phyloP scores from a whole-genome alignment of 2,797 vertebrate genomes.

The Chloroceryle inda region DNA sequence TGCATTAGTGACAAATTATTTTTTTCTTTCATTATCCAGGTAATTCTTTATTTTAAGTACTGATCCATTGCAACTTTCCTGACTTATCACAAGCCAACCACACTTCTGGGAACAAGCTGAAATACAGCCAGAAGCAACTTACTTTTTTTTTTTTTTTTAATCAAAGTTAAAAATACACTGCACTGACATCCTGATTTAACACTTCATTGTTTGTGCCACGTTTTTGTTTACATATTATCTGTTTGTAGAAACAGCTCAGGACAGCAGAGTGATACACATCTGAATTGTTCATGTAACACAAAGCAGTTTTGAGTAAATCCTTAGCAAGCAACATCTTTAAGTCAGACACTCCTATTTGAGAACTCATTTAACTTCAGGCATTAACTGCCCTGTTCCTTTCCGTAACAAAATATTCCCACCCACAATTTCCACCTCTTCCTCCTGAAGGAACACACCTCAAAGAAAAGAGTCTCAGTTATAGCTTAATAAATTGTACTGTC shows the following conservation, averaged over 20 bases:
- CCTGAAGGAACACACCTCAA: background rate
- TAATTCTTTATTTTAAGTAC: slow-evolving; percentile 46
- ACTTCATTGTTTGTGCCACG: background rate
- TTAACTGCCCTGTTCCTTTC: background rate
- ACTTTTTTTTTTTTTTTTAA: background rate
- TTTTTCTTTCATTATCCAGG: background rate
- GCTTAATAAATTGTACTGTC: background rate
- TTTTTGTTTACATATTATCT: slow-evolving; percentile 19
- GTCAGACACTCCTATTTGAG: background rate
- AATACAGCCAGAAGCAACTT: slow-evolving; percentile 10
- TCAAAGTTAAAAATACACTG: slow-evolving; percentile 7
- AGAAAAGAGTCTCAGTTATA: background rate
- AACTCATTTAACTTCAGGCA: background rate
- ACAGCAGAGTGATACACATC: background rate
- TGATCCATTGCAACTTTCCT: background rate
- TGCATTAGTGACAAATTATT: background rate
- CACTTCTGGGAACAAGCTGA: slow-evolving; percentile 11
- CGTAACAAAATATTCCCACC: background rate
- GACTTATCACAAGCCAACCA: background rate
- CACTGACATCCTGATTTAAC: background rate
- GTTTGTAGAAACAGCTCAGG: background rate
- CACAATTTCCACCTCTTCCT: background rate
- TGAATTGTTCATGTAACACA: background rate
- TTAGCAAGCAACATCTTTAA: background rate
- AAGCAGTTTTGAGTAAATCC: background rate